A percentile compares a stretch with the other conserved stretches of the same genome.
Conservation (phyloP, 2,888 invertebrate genomes). For the Chrysolina americana region DNA sequence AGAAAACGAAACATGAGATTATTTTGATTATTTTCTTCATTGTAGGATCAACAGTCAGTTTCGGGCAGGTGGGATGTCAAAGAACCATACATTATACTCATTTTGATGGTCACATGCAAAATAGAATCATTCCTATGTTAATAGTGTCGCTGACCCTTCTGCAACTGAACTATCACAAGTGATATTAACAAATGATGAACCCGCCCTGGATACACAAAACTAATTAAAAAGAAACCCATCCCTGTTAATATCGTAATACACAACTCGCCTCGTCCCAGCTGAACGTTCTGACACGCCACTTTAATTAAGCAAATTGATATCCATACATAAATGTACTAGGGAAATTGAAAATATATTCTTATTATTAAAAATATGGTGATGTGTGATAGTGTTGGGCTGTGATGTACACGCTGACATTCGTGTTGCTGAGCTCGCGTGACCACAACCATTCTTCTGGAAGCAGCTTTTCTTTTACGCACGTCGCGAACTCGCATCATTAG, state of each 20-base stretch:
- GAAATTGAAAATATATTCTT: conserved; percentile 31
- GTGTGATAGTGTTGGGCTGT: neutral
- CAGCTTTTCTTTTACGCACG: neutral
- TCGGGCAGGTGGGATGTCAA: no score
- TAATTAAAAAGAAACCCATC: conserved; percentile 37
- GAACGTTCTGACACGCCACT: conserved; percentile 37
- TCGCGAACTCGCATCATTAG: no score
- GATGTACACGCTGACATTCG: neutral
- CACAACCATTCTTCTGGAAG: neutral
- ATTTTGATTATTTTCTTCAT: no score
- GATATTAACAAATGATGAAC: no score
- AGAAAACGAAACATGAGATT: no score
- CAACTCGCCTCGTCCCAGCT: conserved; percentile 27
- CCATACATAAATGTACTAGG: conserved; percentile 21
- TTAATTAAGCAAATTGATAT: conserved; percentile 43
- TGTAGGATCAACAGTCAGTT: no score
- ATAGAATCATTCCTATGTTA: no score
- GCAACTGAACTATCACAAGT: no score
- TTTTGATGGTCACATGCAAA: no score
- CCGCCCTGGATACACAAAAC: conserved; percentile 21
- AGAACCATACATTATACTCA: no score
- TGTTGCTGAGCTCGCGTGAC: neutral
- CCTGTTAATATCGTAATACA: conserved; percentile 29
- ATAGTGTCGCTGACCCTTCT: no score
- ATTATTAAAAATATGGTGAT: conserved; percentile 14